Percentiles rank a stretch among this genome's conserved stretches.
These are phyloP conservation scores for Mandrillus leucophaeus DNA, from an alignment of 2,113 vertebrate species.

Conservation along the genomic window DNA sequence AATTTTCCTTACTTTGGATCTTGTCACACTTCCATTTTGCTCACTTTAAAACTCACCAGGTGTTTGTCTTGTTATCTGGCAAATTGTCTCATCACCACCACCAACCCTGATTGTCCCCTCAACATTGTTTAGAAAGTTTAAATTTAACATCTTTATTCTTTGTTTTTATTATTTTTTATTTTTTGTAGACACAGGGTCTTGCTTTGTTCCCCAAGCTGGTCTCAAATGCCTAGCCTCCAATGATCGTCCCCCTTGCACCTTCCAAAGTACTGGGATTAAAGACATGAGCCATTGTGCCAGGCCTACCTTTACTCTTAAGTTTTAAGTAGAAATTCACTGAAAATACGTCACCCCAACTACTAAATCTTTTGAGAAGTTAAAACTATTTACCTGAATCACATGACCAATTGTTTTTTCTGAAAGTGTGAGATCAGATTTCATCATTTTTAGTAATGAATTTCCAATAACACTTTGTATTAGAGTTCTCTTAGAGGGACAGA, in stretches of 20 bases:
- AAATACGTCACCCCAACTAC: not conserved
- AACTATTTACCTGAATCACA: not conserved
- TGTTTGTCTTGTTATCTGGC: not conserved
- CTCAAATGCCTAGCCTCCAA: too few species aligned
- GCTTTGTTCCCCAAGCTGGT: too few species aligned
- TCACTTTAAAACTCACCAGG: not conserved
- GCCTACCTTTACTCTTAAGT: not conserved
- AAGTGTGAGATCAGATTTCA: not conserved
- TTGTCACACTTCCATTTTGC: not conserved
- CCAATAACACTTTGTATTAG: not conserved
- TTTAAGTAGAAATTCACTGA: not conserved
- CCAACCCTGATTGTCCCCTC: not conserved
- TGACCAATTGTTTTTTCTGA: not conserved
- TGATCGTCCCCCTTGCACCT: too few species aligned
- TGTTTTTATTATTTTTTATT: too few species aligned
- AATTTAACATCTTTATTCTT: not conserved
- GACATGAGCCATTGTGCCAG: too few species aligned
- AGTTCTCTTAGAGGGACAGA: too few species aligned
- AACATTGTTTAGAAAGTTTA: not conserved
- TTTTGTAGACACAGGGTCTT: too few species aligned
- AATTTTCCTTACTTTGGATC: not conserved
- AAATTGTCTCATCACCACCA: not conserved
- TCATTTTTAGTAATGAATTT: not conserved
- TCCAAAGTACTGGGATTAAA: too few species aligned
- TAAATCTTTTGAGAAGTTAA: not conserved